Evolutionary conservation across 37 sponge, comb jelly and placozoan genomes (phyloP), one percentile per base, ranked within the genome.

Genomic region (Cliona cf. orientalis): DNA sequence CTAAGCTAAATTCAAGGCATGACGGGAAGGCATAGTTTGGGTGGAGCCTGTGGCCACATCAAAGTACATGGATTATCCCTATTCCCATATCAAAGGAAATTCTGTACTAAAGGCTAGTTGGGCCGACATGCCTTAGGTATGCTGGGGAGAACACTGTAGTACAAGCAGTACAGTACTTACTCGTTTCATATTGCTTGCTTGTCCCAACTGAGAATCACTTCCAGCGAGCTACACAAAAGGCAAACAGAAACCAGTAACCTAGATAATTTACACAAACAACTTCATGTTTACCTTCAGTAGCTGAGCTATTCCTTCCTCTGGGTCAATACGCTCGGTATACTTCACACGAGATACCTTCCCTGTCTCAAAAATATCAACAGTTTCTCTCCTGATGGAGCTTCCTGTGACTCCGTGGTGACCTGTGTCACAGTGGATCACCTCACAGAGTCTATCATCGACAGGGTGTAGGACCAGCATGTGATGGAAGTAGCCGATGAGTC

Each of bases 141-240:
- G n/a, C n/a, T n/a, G n/a, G n/a, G n/a, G n/a, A n/a, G n/a, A n/a
- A n/a, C n/a, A n/a, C n/a, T n/a, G n/a, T n/a, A n/a, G n/a, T n/a
- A n/a, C n/a, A n/a, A n/a, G n/a, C 69, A 32, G 33, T 39, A 69
- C 6, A 19, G 37, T 25, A 32, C 36, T 39, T 69, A 32, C 36
- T 69, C 25, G 39, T 36, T 69, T 69, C 53, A 19, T 9, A 49
- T 49, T 49, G n/a, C 14, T 49, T 49, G 53, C 69, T 39, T 69
- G 41, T 39, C 25, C 5, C 3, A 5, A 38, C 33, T 2, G 7
- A 38, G 3, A 14, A 5, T 25, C 69, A 5, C 5, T 69, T 9
- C 11, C 69, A 38, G 69, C 33, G 25, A 36, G 69, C 2, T 49
- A 14, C 14, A 49, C 9, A 49, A 49, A 49, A n/a, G n/a, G n/a